Conservation (phyloP, 2,113 vertebrate genomes). For the Prochilodus magdalenae region DNA sequence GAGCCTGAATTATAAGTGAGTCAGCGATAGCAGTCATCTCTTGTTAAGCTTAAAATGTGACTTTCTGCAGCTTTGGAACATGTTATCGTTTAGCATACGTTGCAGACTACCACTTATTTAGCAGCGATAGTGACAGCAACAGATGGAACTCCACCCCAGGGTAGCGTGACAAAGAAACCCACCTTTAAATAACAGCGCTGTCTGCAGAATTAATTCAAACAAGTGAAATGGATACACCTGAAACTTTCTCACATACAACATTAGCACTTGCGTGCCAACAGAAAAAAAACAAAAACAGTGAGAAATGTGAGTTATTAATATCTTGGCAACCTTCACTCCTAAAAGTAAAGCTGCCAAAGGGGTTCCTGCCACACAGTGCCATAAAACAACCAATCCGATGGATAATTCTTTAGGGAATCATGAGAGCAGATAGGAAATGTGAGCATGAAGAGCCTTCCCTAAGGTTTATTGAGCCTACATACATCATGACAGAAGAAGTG, state of each 20-base stretch:
- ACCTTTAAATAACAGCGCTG: slow-evolving; percentile 52
- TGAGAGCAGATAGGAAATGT: too few relatives aligned
- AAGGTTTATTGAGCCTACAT: too few relatives aligned
- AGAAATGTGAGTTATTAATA: background rate
- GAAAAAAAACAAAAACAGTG: background rate
- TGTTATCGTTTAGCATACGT: slow-evolving; percentile 15
- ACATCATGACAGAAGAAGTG: too few relatives aligned
- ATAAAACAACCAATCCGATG: too few relatives aligned
- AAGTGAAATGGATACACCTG: slow-evolving; percentile 31
- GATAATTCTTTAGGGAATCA: too few relatives aligned
- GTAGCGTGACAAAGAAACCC: slow-evolving; percentile 53
- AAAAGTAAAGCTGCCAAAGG: background rate
- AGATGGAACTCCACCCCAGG: slow-evolving; percentile 60
- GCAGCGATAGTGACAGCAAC: slow-evolving; percentile 58
- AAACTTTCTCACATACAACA: slow-evolving; percentile 22
- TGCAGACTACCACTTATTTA: slow-evolving; percentile 48
- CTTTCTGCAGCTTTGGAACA: background rate
- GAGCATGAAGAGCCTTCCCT: too few relatives aligned
- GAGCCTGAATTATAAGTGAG: background rate
- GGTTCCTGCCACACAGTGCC: background rate
- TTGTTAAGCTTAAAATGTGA: background rate
- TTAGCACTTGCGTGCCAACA: background rate
- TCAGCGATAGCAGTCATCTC: background rate
- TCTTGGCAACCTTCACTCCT: background rate
- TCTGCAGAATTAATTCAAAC: slow-evolving; percentile 33